Evolutionary conservation across 2,113 vertebrate genomes (phyloP).

Genomic region (Phylloscopus whistleri): DNA sequence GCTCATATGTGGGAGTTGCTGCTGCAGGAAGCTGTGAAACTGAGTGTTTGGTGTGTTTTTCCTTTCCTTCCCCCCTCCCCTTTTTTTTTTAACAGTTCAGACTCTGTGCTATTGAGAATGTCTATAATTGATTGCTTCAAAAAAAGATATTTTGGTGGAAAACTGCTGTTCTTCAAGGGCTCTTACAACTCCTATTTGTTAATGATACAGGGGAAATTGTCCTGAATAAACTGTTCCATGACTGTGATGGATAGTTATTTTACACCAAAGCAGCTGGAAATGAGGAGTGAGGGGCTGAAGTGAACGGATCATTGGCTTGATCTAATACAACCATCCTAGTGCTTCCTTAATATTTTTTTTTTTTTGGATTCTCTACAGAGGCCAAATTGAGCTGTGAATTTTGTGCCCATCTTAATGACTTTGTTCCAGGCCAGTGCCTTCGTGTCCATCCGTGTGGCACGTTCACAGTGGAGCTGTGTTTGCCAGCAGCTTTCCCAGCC

Average conservation of each 20-base stretch:
- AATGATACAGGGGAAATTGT: neutral
- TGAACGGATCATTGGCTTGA: neutral
- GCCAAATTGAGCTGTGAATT: neutral
- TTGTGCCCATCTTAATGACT: neutral
- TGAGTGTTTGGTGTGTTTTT: neutral
- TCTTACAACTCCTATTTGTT: neutral
- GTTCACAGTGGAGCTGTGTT: neutral
- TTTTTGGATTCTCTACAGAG: neutral
- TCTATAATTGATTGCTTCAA: neutral
- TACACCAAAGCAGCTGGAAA: neutral
- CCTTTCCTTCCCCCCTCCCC: fast-evolving
- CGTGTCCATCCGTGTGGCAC: fast-evolving
- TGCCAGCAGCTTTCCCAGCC: neutral
- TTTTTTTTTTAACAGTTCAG: neutral
- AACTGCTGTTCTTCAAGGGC: neutral
- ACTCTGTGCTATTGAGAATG: neutral
- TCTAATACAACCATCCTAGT: neutral
- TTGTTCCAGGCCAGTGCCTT: neutral
- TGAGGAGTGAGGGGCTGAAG: neutral
- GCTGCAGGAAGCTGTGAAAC: neutral
- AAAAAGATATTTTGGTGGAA: neutral
- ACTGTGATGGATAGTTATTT: neutral
- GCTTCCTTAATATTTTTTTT: neutral
- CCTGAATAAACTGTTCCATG: neutral
- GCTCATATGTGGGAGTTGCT: neutral